A percentile compares a stretch with the other conserved stretches of the same genome.
phyloP scores from a whole-genome alignment of 2,797 vertebrate genomes.

The Xiphorhynchus erythropygius region DNA sequence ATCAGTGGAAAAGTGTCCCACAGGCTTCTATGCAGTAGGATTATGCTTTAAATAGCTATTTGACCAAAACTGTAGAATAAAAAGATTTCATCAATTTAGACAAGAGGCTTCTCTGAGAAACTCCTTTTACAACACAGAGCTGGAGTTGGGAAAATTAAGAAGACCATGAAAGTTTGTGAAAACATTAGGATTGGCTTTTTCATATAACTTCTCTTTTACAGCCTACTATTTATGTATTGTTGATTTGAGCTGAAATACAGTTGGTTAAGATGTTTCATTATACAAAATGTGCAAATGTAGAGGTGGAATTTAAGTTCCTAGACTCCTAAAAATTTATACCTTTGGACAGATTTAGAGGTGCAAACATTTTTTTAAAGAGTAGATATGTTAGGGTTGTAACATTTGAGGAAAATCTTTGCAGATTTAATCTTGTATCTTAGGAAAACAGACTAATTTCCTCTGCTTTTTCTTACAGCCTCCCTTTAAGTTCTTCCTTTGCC shows the following conservation, averaged over 20 bases:
- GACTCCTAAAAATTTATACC: neutral
- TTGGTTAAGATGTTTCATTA: neutral
- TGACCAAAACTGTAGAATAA: neutral
- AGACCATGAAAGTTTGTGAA: neutral
- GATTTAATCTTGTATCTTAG: slow-evolving; percentile 55
- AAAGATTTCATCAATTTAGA: neutral
- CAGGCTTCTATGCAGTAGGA: neutral
- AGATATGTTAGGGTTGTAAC: neutral
- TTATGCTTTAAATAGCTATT: neutral
- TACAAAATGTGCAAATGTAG: neutral
- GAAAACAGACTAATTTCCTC: slow-evolving; percentile 78
- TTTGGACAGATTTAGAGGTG: neutral
- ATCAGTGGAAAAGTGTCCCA: neutral
- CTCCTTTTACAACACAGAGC: neutral
- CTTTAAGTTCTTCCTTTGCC: slow-evolving; percentile 67
- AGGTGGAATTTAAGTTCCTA: neutral
- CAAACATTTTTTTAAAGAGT: neutral
- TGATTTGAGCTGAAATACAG: neutral
- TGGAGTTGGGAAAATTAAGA: neutral
- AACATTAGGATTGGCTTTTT: neutral
- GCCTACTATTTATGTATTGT: neutral
- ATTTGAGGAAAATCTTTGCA: neutral
- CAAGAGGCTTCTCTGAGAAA: neutral
- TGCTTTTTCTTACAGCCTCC: slow-evolving; percentile 77
- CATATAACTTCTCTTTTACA: neutral